A percentile compares a stretch with the other conserved stretches of the same genome.
These are phyloP conservation scores for Trichonephila clavipes DNA, from an alignment of 1,140 invertebrate species.

Conservation along the genomic window DNA sequence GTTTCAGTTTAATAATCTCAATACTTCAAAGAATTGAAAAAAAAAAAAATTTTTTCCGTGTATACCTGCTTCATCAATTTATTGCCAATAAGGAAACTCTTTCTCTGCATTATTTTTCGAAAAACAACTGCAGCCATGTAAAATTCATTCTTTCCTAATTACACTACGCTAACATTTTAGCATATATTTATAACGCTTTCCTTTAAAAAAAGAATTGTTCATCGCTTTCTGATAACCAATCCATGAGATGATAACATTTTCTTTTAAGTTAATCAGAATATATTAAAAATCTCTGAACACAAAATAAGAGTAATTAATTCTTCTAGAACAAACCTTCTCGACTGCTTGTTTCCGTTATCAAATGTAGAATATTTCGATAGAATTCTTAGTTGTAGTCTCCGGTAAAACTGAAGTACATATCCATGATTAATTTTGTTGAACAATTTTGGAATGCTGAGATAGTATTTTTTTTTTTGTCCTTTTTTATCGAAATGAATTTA, in stretches of 20 bases:
- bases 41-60: no score
- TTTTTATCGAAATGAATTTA: conserved; percentile 27
- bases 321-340: neutral
- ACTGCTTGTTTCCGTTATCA: neutral
- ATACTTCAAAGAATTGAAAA: no score
- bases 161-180: neutral
- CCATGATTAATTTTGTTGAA: conserved; percentile 55
- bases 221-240: neutral
- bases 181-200: neutral
- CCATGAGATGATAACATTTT: conserved; percentile 26
- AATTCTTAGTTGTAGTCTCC: conserved; percentile 4
- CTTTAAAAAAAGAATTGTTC: neutral
- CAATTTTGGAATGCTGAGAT: conserved; percentile 10
- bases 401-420: neutral
- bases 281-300: conserved; percentile 47
- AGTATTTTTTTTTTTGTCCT: neutral
- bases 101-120: neutral
- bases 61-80: no score
- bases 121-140: neutral
- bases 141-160: neutral
- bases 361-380: neutral
- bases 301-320: conserved; percentile 63
- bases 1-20: no score
- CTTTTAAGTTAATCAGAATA: conserved; percentile 45
- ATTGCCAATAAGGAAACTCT: no score